Base-by-base conservation (phyloP, 2,888 invertebrate genomes). In the Diarsia dahlii region DNA sequence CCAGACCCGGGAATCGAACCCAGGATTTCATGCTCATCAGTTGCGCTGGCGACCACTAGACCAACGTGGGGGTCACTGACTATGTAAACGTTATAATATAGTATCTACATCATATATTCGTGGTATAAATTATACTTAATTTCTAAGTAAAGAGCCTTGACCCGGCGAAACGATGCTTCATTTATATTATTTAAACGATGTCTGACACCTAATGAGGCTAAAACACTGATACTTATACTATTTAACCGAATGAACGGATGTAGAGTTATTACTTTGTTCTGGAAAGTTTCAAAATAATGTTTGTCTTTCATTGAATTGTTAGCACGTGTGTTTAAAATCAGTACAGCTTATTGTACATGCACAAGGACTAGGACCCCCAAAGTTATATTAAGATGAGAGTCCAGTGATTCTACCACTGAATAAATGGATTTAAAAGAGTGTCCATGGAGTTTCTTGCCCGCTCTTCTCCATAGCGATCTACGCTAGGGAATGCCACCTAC, bases 161-260 rank as follows among this genome's bases (percentile, higher is more conserved):
- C 48, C 71, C 34, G 18, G 12, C 6, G 12, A 64, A 63, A 50
- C 66, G 20, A 71, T 66, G 39, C 13, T 62, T 63, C 23, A 78
- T 70, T 84, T 74, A 77, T 78, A 70, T 3, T 78, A 70, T 3
- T 46, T 78, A 74, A 78, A 64, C 58, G 60, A 2, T 69, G 48
- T 66, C 39, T 66, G 58, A n/a, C 50, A 46, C 46, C 9, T n/a
- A 67, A 77, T 67, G 23, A 78, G 67, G 48, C 28, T 74, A 60
- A 64, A 84, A 58, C 75, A 46, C 52, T 62, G 18, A 45, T 70
- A 45, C 56, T 56, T 63, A 71, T 39, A 66, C 23, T 0, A 34
- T 56, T 56, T 71, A 68, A 65, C 64, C 15, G 5, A 63, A 13
- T 71, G 15, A 58, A 15, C 46, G 20, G 23, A 12, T 48, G 18